Evolutionary conservation across 2,888 invertebrate species (phyloP).

Genomic region (Dicyrtoma fusca): DNA sequence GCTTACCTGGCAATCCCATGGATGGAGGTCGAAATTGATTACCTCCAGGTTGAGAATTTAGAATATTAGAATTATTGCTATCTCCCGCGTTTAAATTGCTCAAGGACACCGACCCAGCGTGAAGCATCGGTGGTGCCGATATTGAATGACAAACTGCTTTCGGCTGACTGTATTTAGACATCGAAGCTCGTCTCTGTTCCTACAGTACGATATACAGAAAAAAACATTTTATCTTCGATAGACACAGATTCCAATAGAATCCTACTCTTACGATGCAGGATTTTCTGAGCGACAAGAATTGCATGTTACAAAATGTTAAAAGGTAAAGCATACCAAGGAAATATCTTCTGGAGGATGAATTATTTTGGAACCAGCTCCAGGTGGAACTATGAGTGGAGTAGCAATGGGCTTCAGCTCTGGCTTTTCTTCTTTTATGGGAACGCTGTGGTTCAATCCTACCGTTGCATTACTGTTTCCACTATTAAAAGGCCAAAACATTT

Average conservation of each 20-base stretch:
- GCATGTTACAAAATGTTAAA: too few relatives aligned
- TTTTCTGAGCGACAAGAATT: too few relatives aligned
- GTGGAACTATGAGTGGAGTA: constrained; percentile 67
- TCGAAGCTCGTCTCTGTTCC: constrained; percentile 78
- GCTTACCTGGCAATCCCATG: constrained; percentile 70
- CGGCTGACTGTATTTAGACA: constrained; percentile 69
- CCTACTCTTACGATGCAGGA: too few relatives aligned
- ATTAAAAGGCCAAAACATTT: background rate
- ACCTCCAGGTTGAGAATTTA: constrained; percentile 62
- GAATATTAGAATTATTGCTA: background rate
- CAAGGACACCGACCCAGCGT: constrained; percentile 49
- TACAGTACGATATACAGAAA: too few relatives aligned
- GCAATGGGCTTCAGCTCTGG: constrained; percentile 59
- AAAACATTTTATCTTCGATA: too few relatives aligned
- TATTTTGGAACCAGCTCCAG: constrained; percentile 83
- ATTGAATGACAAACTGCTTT: constrained; percentile 59
- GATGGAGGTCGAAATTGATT: constrained; percentile 68
- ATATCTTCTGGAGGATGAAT: constrained; percentile 93
- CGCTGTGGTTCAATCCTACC: background rate
- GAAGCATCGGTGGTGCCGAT: constrained; percentile 55
- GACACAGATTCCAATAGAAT: background rate
- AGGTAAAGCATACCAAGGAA: constrained; percentile 65
- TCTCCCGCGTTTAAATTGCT: too few relatives aligned
- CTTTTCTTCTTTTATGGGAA: constrained; percentile 9
- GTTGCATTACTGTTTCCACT: constrained; percentile 5